phyloP scores from a whole-genome alignment of 2,888 invertebrate genomes.

The Galeopsomyia nigrocyanea region DNA sequence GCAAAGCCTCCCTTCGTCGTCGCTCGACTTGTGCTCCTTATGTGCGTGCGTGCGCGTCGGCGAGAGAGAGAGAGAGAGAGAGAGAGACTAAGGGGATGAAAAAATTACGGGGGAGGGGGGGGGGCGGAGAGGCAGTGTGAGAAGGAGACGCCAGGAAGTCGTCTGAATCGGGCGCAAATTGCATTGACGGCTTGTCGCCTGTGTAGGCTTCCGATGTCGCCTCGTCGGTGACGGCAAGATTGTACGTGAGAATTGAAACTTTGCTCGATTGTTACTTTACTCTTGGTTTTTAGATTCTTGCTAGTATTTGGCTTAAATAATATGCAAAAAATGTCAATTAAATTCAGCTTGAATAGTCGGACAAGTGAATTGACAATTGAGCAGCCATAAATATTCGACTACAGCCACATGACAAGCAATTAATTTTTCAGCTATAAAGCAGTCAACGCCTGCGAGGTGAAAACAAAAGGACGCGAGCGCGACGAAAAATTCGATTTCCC shows the following conservation, averaged over 20 bases:
- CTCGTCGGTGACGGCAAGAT: not conserved
- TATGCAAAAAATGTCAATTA: no score
- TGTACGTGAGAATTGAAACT: slow-evolving; percentile 9
- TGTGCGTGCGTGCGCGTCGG: not conserved
- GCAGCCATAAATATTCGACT: no score
- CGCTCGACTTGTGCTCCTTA: not conserved
- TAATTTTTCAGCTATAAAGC: no score
- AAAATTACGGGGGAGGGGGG: not conserved
- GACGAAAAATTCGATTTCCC: no score
- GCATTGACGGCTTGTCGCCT: slow-evolving; percentile 20
- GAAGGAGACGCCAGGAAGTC: slow-evolving; percentile 2
- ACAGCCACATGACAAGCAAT: no score
- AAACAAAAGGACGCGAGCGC: no score
- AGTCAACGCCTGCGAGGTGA: no score
- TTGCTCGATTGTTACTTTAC: slow-evolving; percentile 1
- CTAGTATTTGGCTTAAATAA: no score
- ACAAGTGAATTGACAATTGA: no score
- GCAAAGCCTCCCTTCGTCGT: no score
- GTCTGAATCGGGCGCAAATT: slow-evolving; percentile 29
- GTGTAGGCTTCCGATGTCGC: not conserved
- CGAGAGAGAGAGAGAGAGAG: not conserved
- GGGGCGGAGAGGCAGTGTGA: not conserved
- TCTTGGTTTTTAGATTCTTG: no score
- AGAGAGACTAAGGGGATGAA: not conserved
- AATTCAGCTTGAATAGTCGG: no score